phyloP scores from a whole-genome alignment of 2,113 vertebrate genomes.

The Colistium nudipinnis region DNA sequence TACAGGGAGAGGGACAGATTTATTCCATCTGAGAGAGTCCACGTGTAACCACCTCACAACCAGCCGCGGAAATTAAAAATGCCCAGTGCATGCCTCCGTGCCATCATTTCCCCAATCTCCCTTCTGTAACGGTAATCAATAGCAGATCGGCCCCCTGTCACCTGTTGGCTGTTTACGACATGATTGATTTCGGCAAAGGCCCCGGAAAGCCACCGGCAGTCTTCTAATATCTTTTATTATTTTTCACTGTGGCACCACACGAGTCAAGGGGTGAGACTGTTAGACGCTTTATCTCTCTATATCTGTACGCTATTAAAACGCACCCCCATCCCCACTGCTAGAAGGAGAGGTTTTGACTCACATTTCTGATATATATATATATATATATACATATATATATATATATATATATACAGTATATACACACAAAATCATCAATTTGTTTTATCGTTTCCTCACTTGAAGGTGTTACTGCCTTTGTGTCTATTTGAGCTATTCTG shows the following conservation, averaged over 20 bases:
- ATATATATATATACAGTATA: too few species aligned
- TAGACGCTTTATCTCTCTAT: slow-evolving; percentile 10
- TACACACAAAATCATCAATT: too few species aligned
- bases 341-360: not conserved
- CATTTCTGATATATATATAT: too few species aligned
- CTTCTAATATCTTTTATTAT: not conserved
- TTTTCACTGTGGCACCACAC: not conserved
- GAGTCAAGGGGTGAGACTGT: slow-evolving; percentile 4
- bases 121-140: slow-evolving; percentile 37
- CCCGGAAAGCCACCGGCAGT: not conserved
- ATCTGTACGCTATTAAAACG: slow-evolving; percentile 6
- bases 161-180: slow-evolving; percentile 28
- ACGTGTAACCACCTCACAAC: slow-evolving; percentile 30
- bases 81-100: slow-evolving; percentile 20
- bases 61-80: slow-evolving; percentile 53
- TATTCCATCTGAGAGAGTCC: slow-evolving; percentile 29
- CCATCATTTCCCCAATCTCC: slow-evolving; percentile 21
- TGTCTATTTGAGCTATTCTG: not conserved
- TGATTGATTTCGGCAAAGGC: slow-evolving; percentile 39
- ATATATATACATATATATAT: too few species aligned
- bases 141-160: slow-evolving; percentile 40
- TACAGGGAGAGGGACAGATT: slow-evolving; percentile 43
- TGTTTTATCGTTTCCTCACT: too few species aligned
- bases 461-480: too few species aligned
- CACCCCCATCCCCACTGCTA: not conserved